Conservation (phyloP, 2,113 vertebrate genomes). For the Bos javanicus region DNA sequence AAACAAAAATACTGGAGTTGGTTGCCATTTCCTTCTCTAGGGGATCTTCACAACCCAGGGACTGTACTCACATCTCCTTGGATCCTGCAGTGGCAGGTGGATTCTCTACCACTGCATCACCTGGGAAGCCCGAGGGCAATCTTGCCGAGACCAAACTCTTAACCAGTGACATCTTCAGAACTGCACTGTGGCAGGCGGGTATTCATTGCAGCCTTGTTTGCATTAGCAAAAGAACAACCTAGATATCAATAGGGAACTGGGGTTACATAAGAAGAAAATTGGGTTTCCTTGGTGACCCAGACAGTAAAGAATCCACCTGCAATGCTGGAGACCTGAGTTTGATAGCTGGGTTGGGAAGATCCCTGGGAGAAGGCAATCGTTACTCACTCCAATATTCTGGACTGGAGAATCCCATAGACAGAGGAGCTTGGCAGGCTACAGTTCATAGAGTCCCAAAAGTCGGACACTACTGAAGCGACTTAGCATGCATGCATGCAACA, state of each 20-base stretch:
- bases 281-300: not conserved
- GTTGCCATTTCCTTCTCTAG: not conserved
- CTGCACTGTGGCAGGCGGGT: not conserved
- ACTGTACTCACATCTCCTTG: rapidly evolving
- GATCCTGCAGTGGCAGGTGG: not conserved
- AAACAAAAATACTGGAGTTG: not conserved
- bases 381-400: not conserved
- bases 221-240: not conserved
- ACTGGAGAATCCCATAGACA: not conserved
- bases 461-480: not conserved
- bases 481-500: not conserved
- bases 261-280: not conserved
- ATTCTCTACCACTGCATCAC: not conserved
- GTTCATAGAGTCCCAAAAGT: not conserved
- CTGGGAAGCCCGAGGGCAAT: not conserved
- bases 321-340: not conserved
- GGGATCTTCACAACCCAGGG: not conserved
- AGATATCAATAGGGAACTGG: not conserved
- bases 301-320: not conserved
- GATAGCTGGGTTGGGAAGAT: not conserved
- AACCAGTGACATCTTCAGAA: not conserved
- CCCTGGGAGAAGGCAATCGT: not conserved
- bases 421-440: not conserved
- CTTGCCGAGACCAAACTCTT: not conserved
- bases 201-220: not conserved